Evolutionary conservation across 2,113 vertebrate species (phyloP), one percentile per base, ranked within the genome.

Genomic region (Pollachius pollachius): DNA sequence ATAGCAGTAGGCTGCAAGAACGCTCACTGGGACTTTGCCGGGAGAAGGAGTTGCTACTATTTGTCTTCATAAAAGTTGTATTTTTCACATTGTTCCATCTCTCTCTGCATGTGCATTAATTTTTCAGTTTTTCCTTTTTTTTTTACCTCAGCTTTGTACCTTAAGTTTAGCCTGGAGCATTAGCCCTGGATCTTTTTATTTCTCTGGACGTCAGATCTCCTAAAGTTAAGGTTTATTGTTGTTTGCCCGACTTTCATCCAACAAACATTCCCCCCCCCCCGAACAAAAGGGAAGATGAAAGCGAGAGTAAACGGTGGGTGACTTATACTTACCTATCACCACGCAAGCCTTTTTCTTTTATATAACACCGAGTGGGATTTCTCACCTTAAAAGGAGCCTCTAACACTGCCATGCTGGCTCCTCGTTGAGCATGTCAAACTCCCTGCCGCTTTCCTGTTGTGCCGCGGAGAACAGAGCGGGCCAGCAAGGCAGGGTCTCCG

Each of bases 301-400:
- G 72, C 72, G 65, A 81, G 68, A 79, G 68, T 73, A 74, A 79
- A 75, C 78, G 52, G 64, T 54, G 74, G 81, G 84, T 62, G 72
- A 73, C 71, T 48, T 41, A 65, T 64, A 66, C 82, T 85, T 80
- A 82, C 65, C 71, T 75, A 15, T 74, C 85, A 16, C 77, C 76
- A 84, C 85, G 76, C 82, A 84, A 34, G 80, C 70, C 41, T 13
- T 62, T 69, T 80, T 77, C 81, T 89, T 89, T 91, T 83, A 87
- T 88, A 81, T 83, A 89, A 86, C 77, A 48, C 72, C 74, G 76
- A 83, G 85, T 87, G 87, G 85, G 84, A 81, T 87, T 86, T 91
- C 89, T 88, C 90, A 91, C 90, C 91, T 90, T 92, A 92, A 93
- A 93, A 92, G 91, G 92, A 92, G 87, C 84, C 82, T 87, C 86